Evolutionary conservation across 2,888 invertebrate species (phyloP).

Genomic region (Drosophila melanocephala): DNA sequence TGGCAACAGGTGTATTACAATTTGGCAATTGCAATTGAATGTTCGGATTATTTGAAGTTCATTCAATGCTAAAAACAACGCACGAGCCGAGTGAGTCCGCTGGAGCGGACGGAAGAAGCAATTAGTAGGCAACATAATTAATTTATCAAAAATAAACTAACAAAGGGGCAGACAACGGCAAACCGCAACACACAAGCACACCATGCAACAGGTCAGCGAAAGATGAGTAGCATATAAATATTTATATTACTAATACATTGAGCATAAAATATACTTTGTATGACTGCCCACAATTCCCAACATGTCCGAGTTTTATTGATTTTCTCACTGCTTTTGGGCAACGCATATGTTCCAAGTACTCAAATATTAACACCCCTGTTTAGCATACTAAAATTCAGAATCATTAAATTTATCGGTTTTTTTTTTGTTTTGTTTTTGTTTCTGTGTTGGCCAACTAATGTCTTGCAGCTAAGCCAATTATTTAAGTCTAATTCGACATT

Average conservation of each 20-base stretch:
- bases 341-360: conserved; percentile 46
- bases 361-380: conserved; percentile 26
- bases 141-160: conserved; percentile 46
- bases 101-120: conserved; percentile 46
- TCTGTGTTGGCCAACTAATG: conserved; percentile 1
- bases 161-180: conserved; percentile 13
- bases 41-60: conserved; percentile 35
- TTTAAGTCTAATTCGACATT: neutral
- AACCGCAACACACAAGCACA: conserved; percentile 1
- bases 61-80: conserved; percentile 24
- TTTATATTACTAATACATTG: conserved; percentile 37
- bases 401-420: conserved; percentile 15
- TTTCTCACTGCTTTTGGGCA: conserved; percentile 36
- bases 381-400: conserved; percentile 19
- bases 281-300: conserved; percentile 6
- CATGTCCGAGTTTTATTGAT: conserved; percentile 40
- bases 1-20: conserved; percentile 41
- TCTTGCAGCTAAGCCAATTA: neutral
- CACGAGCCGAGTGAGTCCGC: conserved; percentile 7
- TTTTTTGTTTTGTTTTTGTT: neutral
- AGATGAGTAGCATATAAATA: conserved; percentile 46
- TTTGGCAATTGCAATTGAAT: conserved; percentile 15
- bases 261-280: neutral
- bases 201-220: conserved; percentile 43
- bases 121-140: conserved; percentile 57